phyloP scores from a whole-genome alignment of 2,113 vertebrate species.

The Melanerpes aurifrons region DNA sequence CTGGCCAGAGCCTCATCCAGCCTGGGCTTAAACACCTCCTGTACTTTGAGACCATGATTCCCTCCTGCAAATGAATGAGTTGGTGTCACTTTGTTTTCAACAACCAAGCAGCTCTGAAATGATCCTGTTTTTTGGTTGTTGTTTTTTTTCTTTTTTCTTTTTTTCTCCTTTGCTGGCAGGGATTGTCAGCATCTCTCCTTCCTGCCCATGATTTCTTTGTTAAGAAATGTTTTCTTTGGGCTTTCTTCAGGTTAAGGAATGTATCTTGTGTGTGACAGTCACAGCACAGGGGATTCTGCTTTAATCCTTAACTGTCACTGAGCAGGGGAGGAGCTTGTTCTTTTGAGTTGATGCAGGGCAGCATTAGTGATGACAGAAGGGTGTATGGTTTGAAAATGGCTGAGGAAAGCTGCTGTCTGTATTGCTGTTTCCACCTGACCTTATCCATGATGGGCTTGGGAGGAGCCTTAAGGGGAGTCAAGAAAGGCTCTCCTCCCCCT shows the following conservation, averaged over 20 bases:
- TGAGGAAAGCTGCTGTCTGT: background rate
- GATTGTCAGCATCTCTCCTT: background rate
- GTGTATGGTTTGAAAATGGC: slow-evolving; percentile 26
- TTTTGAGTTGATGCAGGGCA: slow-evolving; percentile 48
- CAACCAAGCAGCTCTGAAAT: background rate
- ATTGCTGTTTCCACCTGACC: background rate
- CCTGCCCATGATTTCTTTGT: background rate
- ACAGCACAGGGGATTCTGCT: background rate
- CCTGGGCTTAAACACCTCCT: too few relatives aligned
- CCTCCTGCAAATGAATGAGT: background rate
- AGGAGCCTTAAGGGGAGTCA: background rate
- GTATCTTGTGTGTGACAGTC: background rate
- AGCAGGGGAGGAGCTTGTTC: background rate
- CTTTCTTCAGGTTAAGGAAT: background rate
- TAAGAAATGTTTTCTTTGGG: background rate
- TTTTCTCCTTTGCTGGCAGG: background rate
- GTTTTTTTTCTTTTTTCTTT: too few relatives aligned
- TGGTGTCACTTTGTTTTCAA: background rate
- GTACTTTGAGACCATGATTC: background rate
- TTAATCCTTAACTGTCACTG: background rate
- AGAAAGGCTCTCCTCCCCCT: too few relatives aligned
- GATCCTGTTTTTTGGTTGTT: background rate
- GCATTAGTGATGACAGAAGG: slow-evolving; percentile 28
- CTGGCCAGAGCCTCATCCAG: too few relatives aligned
- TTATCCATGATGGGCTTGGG: background rate